Base-by-base conservation (phyloP, 2,797 vertebrate species). In the Sebastes minor region DNA sequence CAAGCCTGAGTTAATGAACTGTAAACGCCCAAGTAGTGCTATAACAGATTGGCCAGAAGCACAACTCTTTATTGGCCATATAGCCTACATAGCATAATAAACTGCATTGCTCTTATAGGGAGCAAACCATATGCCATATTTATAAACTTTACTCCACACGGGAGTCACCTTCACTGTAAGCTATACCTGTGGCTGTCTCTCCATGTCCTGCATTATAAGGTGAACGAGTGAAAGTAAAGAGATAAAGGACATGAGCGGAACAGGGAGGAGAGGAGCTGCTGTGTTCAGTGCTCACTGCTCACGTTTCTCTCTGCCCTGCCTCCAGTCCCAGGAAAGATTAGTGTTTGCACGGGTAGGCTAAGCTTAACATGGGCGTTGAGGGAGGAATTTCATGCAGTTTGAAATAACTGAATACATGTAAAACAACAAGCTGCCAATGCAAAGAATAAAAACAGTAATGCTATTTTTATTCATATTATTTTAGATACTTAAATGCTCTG, bases 301-400 rank as follows among this genome's bases (percentile, higher is more conserved):
- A 95, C 88, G 92, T 95, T 95, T 88, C 89, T 88, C 89, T 90
- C 77, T 71, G 89, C 88, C 89, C 89, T 92, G 89, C 88, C 74
- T 89, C 82, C 81, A 63, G 83, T 89, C 85, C 78, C 81, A 70
- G 88, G 91, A 90, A 90, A 93, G 94, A 95, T 95, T 94, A 95
- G 86, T 71, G 75, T 68, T 80, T 85, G 89, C 92, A 92, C 55
- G 88, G 79, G 85, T 85, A 84, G 65, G 52, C 76, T 90, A 83
- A 90, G 72, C 71, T 90, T 84, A 88, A 88, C 49, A 89, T 78
- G 85, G 83, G 82, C 81, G 86, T 72, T 63, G 60, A 84, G 65
- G 87, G 62, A 71, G 46, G 32, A 60, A 55, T 66, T 38, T 33
- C 52, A 63, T 33, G 12, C 60, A 8, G 62, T n/a, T 8, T 38